Conservation (phyloP, 2,888 invertebrate genomes). For the Hyalella azteca region DNA sequence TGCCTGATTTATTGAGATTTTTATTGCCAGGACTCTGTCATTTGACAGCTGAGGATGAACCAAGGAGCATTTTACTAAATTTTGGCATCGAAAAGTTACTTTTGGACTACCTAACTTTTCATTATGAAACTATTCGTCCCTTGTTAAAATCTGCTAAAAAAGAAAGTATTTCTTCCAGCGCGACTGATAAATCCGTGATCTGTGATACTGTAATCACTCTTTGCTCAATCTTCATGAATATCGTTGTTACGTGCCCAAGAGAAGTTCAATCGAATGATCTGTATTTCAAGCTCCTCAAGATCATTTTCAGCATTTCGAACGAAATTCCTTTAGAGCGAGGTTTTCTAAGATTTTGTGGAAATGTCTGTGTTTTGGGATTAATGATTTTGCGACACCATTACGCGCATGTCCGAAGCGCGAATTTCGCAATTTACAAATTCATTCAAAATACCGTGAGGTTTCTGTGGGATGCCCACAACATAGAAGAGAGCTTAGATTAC, state of each 20-base stretch:
- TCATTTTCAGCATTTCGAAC: constrained; percentile 66
- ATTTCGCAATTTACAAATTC: constrained; percentile 62
- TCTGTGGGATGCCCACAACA: constrained; percentile 89
- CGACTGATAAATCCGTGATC: constrained; percentile 12
- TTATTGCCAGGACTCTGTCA: constrained; percentile 89
- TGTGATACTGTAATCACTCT: constrained; percentile 77
- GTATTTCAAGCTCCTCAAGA: constrained; percentile 81
- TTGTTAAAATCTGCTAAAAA: not conserved
- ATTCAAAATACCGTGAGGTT: constrained; percentile 88
- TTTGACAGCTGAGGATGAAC: constrained; percentile 87
- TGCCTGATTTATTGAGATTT: constrained; percentile 76
- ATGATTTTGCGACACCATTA: constrained; percentile 76
- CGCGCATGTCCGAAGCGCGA: constrained; percentile 50
- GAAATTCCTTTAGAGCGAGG: constrained; percentile 51
- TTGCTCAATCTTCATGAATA: constrained; percentile 91
- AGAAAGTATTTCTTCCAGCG: not conserved
- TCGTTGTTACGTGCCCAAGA: constrained; percentile 85
- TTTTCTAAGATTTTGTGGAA: constrained; percentile 81
- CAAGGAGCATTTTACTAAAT: constrained; percentile 78
- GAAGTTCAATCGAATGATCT: constrained; percentile 78
- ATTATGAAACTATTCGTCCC: not conserved
- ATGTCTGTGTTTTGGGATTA: constrained; percentile 81
- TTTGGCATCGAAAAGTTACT: constrained; percentile 61
- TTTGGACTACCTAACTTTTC: constrained; percentile 63
- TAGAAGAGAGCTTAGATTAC: constrained; percentile 71